Conservation (phyloP, 2,113 vertebrate genomes). For the Phaetusa simplex region DNA sequence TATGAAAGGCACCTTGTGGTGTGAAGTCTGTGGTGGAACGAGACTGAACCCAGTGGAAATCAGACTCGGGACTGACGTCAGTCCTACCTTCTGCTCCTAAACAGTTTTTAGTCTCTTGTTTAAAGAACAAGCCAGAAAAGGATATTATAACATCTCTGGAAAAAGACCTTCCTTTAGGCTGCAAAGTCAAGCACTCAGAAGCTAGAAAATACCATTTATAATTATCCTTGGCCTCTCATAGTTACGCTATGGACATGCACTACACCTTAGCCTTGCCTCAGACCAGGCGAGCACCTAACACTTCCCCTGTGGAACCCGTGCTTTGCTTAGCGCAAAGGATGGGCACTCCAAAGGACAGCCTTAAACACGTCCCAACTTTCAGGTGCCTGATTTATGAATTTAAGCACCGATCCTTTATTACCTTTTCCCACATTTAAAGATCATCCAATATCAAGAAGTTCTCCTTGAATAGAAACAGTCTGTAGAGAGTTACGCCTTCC, state of each 20-base stretch:
- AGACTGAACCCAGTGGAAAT: neutral
- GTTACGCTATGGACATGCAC: neutral
- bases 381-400: neutral
- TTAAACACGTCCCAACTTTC: neutral
- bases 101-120: neutral
- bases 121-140: neutral
- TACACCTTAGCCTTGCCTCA: neutral
- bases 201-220: neutral
- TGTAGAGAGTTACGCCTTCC: neutral
- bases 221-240: neutral
- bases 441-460: neutral
- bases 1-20: neutral
- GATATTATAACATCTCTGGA: neutral
- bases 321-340: neutral
- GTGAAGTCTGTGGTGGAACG: neutral
- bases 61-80: neutral
- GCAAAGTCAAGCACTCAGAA: neutral
- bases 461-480: neutral
- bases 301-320: neutral
- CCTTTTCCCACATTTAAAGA: neutral
- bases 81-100: neutral
- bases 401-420: neutral
- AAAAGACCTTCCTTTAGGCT: neutral
- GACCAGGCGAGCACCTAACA: fast-evolving
- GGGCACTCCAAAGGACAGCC: neutral